Percentiles rank a stretch among this genome's conserved stretches.
Conservation (phyloP, 2,888 invertebrate species). For the Drepana falcataria region DNA sequence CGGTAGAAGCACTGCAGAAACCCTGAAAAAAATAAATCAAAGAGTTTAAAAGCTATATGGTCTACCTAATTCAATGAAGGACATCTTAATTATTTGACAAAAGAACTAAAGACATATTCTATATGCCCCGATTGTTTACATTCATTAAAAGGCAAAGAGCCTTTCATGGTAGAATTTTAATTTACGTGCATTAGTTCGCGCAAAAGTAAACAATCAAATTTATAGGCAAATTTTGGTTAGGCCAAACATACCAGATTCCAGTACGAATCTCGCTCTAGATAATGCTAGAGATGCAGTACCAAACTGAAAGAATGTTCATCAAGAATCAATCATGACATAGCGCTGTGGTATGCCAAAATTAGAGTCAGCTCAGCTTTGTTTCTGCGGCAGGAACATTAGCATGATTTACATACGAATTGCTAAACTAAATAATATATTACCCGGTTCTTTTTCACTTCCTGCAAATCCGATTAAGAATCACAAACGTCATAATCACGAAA, state of each 20-base stretch:
- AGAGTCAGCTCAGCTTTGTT: constrained; percentile 55
- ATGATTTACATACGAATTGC: constrained; percentile 12
- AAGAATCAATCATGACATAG: constrained; percentile 59
- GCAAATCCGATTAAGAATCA: constrained; percentile 48
- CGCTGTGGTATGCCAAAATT: constrained; percentile 73
- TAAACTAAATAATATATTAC: constrained; percentile 38
- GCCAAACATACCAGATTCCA: neutral
- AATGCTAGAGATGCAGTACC: constrained; percentile 21
- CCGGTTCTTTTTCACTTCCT: constrained; percentile 52
- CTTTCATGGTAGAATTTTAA: too few species aligned
- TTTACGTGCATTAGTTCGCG: neutral
- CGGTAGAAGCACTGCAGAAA: neutral
- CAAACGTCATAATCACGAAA: constrained; percentile 66
- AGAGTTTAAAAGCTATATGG: neutral
- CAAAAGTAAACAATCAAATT: neutral
- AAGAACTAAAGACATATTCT: too few species aligned
- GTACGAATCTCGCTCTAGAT: neutral
- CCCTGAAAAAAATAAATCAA: neutral
- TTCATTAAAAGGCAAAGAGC: too few species aligned
- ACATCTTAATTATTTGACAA: too few species aligned
- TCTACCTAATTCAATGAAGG: too few species aligned
- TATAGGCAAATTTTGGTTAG: neutral
- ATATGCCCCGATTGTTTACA: too few species aligned
- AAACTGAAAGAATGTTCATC: constrained; percentile 30
- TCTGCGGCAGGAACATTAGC: constrained; percentile 21